A percentile compares a stretch with the other conserved stretches of the same genome.
phyloP scores from a whole-genome alignment of 53 echinoderm and acorn worm genomes.

The Echinometra lucunter region DNA sequence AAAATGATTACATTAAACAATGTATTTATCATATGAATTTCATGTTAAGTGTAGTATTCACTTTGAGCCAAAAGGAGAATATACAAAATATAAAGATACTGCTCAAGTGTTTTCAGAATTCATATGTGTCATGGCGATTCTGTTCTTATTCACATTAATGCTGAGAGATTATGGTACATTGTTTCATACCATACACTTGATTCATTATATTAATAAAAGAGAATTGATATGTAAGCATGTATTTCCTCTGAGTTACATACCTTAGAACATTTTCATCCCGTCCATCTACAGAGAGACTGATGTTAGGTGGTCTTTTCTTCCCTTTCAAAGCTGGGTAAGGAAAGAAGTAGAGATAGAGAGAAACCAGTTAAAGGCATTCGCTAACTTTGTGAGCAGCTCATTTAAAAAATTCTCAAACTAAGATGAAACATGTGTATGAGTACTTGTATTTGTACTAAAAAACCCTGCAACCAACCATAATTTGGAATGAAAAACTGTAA shows the following conservation, averaged over 20 bases:
- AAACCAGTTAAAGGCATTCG: too few relatives aligned
- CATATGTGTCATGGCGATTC: not conserved
- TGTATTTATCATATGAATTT: not conserved
- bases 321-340: not conserved
- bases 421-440: too few relatives aligned
- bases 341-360: not conserved
- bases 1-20: not conserved
- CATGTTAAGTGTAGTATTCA: not conserved
- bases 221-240: not conserved
- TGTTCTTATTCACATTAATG: not conserved
- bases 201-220: not conserved
- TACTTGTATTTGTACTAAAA: too few relatives aligned
- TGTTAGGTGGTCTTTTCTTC: constrained; percentile 45
- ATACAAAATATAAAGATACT: not conserved
- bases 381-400: too few relatives aligned
- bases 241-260: not conserved
- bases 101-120: not conserved
- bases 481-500: too few relatives aligned
- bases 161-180: not conserved
- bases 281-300: constrained; percentile 48
- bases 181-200: not conserved
- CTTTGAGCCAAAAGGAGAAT: not conserved
- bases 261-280: constrained; percentile 56
- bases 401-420: too few relatives aligned
- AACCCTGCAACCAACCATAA: too few relatives aligned